A percentile compares a stretch with the other conserved stretches of the same genome.
phyloP scores from a whole-genome alignment of 2,113 vertebrate genomes.

The Lethenteron reissneri region DNA sequence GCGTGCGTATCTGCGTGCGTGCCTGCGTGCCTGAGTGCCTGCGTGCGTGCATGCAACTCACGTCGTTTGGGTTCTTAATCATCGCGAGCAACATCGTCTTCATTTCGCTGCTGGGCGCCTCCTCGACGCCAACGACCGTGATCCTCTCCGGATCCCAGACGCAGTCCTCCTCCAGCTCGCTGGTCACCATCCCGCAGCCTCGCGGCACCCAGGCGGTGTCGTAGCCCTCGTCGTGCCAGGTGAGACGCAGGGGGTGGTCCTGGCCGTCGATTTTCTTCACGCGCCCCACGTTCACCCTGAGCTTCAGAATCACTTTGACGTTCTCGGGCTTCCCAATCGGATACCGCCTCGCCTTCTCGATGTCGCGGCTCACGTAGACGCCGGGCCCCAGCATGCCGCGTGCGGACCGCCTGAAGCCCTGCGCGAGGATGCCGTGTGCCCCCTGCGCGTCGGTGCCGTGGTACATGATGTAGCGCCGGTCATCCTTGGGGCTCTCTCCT shows the following conservation, averaged over 20 bases:
- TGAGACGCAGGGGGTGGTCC: constrained; percentile 14
- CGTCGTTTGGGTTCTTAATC: no score
- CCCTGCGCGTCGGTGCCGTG: constrained; percentile 15
- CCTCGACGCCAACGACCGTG: constrained; percentile 12
- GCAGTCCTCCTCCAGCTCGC: constrained; percentile 16
- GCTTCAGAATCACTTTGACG: constrained; percentile 15
- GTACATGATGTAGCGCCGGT: constrained; percentile 16
- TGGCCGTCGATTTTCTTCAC: constrained; percentile 17
- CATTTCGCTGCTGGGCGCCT: no score
- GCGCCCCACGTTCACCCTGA: constrained; percentile 15
- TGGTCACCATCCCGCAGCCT: constrained; percentile 15
- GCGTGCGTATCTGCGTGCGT: no score
- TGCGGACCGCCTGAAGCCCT: constrained; percentile 14
- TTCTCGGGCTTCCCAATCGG: constrained; percentile 10
- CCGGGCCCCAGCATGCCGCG: constrained; percentile 16
- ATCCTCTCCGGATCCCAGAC: constrained; percentile 17
- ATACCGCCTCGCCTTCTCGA: constrained; percentile 17
- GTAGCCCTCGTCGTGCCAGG: constrained; percentile 15
- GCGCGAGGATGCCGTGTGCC: constrained; percentile 12
- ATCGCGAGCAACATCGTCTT: no score
- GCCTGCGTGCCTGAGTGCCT: no score
- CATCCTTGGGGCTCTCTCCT: constrained; percentile 7
- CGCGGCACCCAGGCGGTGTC: constrained; percentile 19
- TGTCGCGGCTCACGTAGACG: constrained; percentile 18
- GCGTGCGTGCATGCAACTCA: no score